A percentile compares a stretch with the other conserved stretches of the same genome.
Evolutionary conservation across 64 coral and sea anemone species (phyloP).

Genomic region (Stichodactyla helianthus): DNA sequence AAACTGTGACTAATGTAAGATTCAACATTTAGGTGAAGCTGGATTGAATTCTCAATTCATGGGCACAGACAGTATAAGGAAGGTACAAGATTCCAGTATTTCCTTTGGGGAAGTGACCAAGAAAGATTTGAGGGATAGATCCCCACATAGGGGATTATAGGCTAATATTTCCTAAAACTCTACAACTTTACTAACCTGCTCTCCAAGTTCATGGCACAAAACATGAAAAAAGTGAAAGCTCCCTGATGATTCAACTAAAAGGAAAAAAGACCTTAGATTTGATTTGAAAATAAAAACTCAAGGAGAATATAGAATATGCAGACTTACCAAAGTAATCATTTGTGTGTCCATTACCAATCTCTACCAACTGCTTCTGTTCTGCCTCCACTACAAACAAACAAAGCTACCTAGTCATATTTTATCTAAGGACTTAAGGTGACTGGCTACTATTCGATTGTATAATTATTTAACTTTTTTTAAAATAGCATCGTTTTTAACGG

Average conservation of each 20-base stretch:
- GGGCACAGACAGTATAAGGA: too few relatives aligned
- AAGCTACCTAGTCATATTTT: not conserved
- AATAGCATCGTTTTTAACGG: too few relatives aligned
- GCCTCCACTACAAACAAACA: constrained; percentile 38
- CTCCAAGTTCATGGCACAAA: constrained; percentile 75
- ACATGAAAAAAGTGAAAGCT: constrained; percentile 81
- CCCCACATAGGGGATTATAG: not conserved
- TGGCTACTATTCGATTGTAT: too few relatives aligned
- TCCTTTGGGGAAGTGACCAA: too few relatives aligned
- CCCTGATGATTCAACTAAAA: constrained; percentile 67
- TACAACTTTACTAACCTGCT: constrained; percentile 52
- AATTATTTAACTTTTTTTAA: too few relatives aligned
- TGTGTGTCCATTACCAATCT: constrained; percentile 54
- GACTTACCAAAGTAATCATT: constrained; percentile 61
- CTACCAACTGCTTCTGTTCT: constrained; percentile 33
- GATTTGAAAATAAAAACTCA: not conserved
- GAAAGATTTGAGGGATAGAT: too few relatives aligned
- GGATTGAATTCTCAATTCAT: too few relatives aligned
- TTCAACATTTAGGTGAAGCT: too few relatives aligned
- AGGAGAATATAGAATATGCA: not conserved
- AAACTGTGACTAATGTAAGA: too few relatives aligned
- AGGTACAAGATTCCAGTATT: too few relatives aligned
- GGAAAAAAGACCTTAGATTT: not conserved
- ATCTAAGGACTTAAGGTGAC: too few relatives aligned
- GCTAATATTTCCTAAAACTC: not conserved